Evolutionary conservation across 2,113 vertebrate species (phyloP).

Genomic region (Esox niger): DNA sequence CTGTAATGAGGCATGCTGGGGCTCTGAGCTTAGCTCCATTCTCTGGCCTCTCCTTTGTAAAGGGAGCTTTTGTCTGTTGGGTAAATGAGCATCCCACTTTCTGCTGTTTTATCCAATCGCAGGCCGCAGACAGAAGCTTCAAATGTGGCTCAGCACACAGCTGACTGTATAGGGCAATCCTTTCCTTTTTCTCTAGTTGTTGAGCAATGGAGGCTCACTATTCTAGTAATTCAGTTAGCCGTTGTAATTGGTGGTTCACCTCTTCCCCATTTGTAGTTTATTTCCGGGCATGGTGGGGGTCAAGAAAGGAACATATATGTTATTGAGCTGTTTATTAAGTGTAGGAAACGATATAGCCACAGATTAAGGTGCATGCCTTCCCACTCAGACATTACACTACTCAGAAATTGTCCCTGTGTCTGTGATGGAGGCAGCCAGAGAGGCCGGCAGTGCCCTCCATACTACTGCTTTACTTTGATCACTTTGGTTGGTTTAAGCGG

Average conservation of each 20-base stretch:
- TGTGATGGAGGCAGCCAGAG: background rate
- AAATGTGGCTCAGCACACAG: background rate
- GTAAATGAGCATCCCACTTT: background rate
- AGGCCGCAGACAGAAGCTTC: background rate
- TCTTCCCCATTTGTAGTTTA: background rate
- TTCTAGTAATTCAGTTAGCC: background rate
- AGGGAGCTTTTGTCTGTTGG: background rate
- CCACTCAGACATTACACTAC: background rate
- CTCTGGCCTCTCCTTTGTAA: slow-evolving; percentile 6
- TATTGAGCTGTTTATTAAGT: background rate
- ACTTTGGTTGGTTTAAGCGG: background rate
- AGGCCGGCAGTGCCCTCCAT: background rate
- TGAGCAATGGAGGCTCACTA: background rate
- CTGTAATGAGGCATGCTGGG: background rate
- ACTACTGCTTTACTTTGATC: background rate
- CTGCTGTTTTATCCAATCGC: background rate
- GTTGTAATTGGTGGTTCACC: background rate
- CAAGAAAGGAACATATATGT: background rate
- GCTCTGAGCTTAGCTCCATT: background rate
- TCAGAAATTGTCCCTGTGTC: background rate
- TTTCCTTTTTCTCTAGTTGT: background rate
- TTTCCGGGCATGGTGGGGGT: background rate
- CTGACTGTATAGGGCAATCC: background rate
- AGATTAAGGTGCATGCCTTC: background rate
- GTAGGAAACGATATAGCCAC: background rate